Conservation (phyloP, 2,113 vertebrate species). For the Protobothrops flavoviridis region DNA sequence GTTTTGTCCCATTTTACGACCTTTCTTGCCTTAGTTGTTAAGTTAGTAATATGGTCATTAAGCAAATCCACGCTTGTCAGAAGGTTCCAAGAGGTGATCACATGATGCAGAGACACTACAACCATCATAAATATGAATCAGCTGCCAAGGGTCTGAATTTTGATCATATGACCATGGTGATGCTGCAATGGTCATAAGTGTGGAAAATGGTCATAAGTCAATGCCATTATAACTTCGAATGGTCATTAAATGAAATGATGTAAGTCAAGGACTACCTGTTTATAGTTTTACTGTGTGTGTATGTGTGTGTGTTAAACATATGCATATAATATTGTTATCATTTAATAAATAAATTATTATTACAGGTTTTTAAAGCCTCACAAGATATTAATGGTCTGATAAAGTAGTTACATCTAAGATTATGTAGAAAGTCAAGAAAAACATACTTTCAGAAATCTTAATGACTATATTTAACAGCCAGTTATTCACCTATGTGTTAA, state of each 20-base stretch:
- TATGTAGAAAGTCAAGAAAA: neutral
- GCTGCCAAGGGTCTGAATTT: no score
- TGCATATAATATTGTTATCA: neutral
- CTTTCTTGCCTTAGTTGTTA: neutral
- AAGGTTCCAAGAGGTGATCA: neutral
- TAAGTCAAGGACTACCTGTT: no score
- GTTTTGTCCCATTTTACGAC: neutral
- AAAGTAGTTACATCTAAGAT: neutral
- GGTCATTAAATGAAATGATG: no score
- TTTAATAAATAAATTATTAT: neutral
- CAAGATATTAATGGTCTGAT: neutral
- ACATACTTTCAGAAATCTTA: neutral
- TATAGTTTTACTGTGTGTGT: no score
- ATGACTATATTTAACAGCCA: neutral
- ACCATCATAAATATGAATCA: no score
- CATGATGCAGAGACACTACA: no score
- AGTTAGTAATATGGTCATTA: neutral
- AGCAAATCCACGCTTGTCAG: neutral
- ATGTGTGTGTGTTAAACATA: no score
- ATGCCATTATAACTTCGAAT: no score
- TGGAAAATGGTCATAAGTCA: no score
- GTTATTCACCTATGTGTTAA: neutral
- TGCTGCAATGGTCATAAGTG: no score
- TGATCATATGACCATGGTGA: no score
- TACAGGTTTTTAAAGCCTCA: neutral